Percentiles rank a stretch among this genome's conserved stretches.
These are phyloP conservation scores for Gila robusta DNA, from an alignment of 2,797 vertebrate species.

Conservation along the genomic window DNA sequence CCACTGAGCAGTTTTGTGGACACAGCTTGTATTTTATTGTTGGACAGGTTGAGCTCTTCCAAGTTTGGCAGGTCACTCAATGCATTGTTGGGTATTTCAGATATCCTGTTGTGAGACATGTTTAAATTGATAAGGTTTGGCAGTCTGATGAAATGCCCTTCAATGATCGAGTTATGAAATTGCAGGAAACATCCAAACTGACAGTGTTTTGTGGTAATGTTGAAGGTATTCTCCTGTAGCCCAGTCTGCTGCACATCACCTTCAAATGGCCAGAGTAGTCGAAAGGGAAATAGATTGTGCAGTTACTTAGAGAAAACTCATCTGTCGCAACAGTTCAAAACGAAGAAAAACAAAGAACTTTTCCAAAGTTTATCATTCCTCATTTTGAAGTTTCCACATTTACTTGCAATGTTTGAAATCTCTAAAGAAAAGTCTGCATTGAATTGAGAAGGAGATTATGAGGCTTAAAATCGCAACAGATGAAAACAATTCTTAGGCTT, in stretches of 20 bases:
- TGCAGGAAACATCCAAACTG: conserved; percentile 61
- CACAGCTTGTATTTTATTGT: conserved; percentile 46
- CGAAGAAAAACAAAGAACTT: background rate
- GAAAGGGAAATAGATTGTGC: conserved; percentile 35
- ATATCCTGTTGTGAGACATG: conserved; percentile 55
- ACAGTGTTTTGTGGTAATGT: conserved; percentile 46
- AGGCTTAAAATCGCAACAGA: background rate
- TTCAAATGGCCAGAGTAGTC: conserved; percentile 27
- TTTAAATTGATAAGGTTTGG: conserved; percentile 48
- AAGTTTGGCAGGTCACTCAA: conserved; percentile 39
- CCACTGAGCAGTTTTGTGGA: conserved; percentile 24
- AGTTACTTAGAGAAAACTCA: conserved; percentile 57
- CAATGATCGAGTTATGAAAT: conserved; percentile 54
- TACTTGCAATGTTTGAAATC: background rate
- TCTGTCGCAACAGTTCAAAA: conserved; percentile 3
- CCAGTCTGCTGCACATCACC: conserved; percentile 58
- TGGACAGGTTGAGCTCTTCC: conserved; percentile 44
- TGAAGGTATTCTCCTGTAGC: conserved; percentile 44
- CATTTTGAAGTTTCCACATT: background rate
- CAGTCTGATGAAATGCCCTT: conserved; percentile 55
- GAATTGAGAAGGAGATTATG: background rate
- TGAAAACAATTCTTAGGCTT: background rate
- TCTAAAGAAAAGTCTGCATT: background rate
- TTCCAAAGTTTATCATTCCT: background rate
- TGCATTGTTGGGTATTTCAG: conserved; percentile 32